A percentile compares a stretch with the other conserved stretches of the same genome.
phyloP scores from a whole-genome alignment of 2,797 vertebrate species.

The Liasis olivaceus region DNA sequence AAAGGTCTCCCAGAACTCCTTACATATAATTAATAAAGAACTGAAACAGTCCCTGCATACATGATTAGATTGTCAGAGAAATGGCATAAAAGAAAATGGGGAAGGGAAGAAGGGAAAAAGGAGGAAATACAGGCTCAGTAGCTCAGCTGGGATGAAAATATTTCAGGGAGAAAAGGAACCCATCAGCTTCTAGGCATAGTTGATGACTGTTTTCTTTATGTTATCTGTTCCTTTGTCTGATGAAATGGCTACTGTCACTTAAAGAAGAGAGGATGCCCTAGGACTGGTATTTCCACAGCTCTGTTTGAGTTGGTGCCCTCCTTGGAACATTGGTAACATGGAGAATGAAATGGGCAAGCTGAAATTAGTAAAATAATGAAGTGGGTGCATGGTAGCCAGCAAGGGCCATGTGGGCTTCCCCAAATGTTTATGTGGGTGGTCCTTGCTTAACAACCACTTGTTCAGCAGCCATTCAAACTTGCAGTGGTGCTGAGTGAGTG shows the following conservation, averaged over 20 bases:
- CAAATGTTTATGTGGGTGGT: too few species aligned
- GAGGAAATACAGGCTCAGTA: too few species aligned
- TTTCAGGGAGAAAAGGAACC: not conserved
- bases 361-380: too few species aligned
- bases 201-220: not conserved
- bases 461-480: too few species aligned
- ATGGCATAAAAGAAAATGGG: not conserved
- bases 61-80: not conserved
- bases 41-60: not conserved
- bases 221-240: not conserved
- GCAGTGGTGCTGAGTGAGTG: too few species aligned
- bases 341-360: too few species aligned
- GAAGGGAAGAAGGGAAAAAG: not conserved
- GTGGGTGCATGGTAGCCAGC: too few species aligned
- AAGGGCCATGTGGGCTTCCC: too few species aligned
- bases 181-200: not conserved
- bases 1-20: not conserved
- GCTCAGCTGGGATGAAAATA: not conserved
- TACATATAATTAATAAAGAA: not conserved
- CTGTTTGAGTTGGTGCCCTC: too few species aligned
- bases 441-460: too few species aligned
- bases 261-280: not conserved
- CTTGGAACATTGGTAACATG: too few species aligned
- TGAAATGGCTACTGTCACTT: not conserved
- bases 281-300: not conserved